These are phyloP conservation scores for Eilema depressum DNA, from an alignment of 2,888 invertebrate genomes.

Conservation along the genomic window DNA sequence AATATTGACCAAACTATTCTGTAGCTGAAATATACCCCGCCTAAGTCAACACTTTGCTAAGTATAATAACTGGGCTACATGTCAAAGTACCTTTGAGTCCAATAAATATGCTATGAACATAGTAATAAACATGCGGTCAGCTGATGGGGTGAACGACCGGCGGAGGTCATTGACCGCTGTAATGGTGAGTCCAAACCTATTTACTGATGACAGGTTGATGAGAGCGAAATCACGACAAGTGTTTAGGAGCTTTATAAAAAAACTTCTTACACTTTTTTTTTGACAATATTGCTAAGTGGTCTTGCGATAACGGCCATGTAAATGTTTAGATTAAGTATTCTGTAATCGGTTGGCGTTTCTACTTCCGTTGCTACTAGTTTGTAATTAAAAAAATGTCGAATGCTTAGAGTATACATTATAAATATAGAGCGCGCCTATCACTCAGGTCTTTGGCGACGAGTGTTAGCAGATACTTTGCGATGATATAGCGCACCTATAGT, in stretches of 20 bases:
- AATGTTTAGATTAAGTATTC: constrained; percentile 8
- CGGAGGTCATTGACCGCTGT: constrained; percentile 49
- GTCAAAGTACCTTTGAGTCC: constrained; percentile 16
- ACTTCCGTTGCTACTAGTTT: neutral
- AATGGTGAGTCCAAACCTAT: constrained; percentile 50
- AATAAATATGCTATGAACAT: constrained; percentile 33
- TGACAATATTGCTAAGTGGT: neutral
- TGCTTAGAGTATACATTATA: too few species aligned
- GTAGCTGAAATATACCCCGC: too few species aligned
- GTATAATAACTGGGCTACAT: constrained; percentile 3
- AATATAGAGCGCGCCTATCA: too few species aligned
- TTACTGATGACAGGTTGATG: constrained; percentile 45
- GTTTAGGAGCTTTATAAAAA: constrained; percentile 15
- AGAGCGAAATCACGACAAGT: constrained; percentile 50
- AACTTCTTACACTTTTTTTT: neutral
- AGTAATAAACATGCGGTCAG: constrained; percentile 50
- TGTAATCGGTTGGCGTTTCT: neutral
- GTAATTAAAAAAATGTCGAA: neutral
- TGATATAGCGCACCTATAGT: too few species aligned
- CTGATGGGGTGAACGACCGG: constrained; percentile 57
- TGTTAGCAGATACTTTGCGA: too few species aligned
- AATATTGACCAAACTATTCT: neutral
- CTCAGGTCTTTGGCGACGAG: too few species aligned
- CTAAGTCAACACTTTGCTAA: neutral
- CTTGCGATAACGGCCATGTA: neutral